phyloP scores from a whole-genome alignment of 2,113 vertebrate genomes.

The Tachycineta bicolor region DNA sequence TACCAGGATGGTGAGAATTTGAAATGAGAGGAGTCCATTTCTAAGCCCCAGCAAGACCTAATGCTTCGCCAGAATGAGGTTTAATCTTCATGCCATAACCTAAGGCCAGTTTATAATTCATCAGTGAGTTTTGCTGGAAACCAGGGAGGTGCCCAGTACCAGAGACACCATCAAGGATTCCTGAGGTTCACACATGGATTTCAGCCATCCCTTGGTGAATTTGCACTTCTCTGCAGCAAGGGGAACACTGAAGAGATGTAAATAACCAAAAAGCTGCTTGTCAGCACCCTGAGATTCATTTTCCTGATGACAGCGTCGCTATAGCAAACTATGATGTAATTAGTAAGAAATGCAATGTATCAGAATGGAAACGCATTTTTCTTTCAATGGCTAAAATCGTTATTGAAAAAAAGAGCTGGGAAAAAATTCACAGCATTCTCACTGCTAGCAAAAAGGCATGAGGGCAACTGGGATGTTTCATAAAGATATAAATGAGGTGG shows the following conservation, averaged over 20 bases:
- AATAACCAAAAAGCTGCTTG: not conserved
- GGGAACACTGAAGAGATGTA: not conserved
- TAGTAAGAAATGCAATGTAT: not conserved
- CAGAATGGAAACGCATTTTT: not conserved
- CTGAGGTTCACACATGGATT: not conserved
- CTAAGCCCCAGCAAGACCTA: not conserved
- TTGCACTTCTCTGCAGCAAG: not conserved
- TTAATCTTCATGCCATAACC: not conserved
- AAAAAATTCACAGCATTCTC: not conserved
- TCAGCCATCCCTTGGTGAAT: not conserved
- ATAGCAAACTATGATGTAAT: fast-evolving
- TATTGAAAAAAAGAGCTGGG: not conserved
- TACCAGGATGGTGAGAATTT: slow-evolving; percentile 17
- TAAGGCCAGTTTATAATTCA: not conserved
- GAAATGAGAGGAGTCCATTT: not conserved
- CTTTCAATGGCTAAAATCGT: not conserved
- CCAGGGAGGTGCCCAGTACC: not conserved
- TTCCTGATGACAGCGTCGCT: not conserved
- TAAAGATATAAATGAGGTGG: not conserved
- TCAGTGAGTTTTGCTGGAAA: not conserved
- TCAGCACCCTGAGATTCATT: not conserved
- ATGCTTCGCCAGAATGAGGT: not conserved
- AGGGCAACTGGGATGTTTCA: not conserved
- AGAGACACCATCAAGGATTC: not conserved
- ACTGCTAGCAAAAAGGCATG: not conserved